Evolutionary conservation across 2,113 vertebrate genomes (phyloP), one percentile per base, ranked within the genome.

Genomic region (Syngnathus floridae): DNA sequence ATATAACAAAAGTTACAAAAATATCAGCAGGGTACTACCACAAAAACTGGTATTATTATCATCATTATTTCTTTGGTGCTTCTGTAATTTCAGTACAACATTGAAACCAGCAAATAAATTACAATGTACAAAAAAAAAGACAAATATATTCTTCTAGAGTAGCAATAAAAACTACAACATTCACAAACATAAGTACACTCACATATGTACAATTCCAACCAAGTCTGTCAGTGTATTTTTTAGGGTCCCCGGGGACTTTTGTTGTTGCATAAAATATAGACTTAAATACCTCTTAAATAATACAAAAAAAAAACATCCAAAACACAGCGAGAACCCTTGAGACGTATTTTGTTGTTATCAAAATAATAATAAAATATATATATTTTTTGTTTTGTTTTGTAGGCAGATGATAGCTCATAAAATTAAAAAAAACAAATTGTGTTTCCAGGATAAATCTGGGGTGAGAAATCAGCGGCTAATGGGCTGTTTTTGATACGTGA

Each of bases 21-120:
- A 89, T 85, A 91, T 91, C 87, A 93, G 81, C 82, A 86, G 81
- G 76, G 71, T 78, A 77, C 89, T 90, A 92, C 58, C 38, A 59
- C 37, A 93, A 95, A 95, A 61, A 61, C 91, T 91, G 91, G 91
- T 88, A 92, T 85, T 64, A 51, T 52, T 35, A 62, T 62, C 22
- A 62, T 22, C 40, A 43, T 61, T 63, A 63, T 49, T 64, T 98
- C 95, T 99, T 99, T 99, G 96, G 95, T 95, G 95, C 95, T 90
- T 94, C 90, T 93, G 92, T 93, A 94, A 92, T 92, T 94, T 84
- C 91, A 88, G 86, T 80, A 86, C 71, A 80, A 76, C 81, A 86
- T 86, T 90, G 84, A 91, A 90, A 89, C 89, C 90, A 92, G 89
- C 92, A 95, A 98, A 99, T 95, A 99, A 99, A 98, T 98, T 95